These are phyloP conservation scores for Nasonia oneida DNA, from an alignment of 2,888 invertebrate species.

Conservation along the genomic window DNA sequence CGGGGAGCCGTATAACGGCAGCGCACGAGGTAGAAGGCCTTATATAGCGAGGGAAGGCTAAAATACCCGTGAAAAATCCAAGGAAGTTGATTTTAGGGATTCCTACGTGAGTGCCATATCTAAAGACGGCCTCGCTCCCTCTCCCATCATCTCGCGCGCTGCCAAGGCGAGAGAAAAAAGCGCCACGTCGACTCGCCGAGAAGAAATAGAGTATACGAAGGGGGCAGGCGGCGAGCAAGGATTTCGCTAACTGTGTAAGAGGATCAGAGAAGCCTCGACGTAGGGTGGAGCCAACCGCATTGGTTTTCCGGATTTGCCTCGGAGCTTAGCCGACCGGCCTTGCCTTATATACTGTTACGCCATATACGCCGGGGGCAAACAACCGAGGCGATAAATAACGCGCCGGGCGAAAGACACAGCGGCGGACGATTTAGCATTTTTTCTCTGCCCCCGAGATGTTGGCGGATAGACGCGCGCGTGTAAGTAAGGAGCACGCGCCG, in stretches of 20 bases:
- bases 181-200: slow-evolving; percentile 9
- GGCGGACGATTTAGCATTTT: slow-evolving; percentile 67
- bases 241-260: slow-evolving; percentile 67
- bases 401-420: not conserved
- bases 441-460: slow-evolving; percentile 55
- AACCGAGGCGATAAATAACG: slow-evolving; percentile 69
- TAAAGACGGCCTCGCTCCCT: slow-evolving; percentile 21
- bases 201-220: slow-evolving; percentile 2
- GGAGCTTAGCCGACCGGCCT: slow-evolving; percentile 55
- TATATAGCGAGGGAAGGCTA: slow-evolving; percentile 6
- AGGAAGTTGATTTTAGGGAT: slow-evolving; percentile 59
- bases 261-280: slow-evolving; percentile 57
- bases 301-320: slow-evolving; percentile 66
- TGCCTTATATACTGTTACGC: slow-evolving; percentile 19
- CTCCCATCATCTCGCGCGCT: not conserved
- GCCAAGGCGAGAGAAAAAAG: slow-evolving; percentile 30
- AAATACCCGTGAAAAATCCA: slow-evolving; percentile 45
- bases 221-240: slow-evolving; percentile 62
- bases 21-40: not conserved
- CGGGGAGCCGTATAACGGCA: slow-evolving; percentile 13
- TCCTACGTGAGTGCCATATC: slow-evolving; percentile 62
- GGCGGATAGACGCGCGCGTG: slow-evolving; percentile 41
- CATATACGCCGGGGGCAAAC: slow-evolving; percentile 22
- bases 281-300: slow-evolving; percentile 68
- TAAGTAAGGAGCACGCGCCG: slow-evolving; percentile 17